Percentiles rank a stretch among this genome's conserved stretches.
These are phyloP conservation scores for Palloptera scutellata DNA, from an alignment of 2,888 invertebrate genomes.

Conservation along the genomic window DNA sequence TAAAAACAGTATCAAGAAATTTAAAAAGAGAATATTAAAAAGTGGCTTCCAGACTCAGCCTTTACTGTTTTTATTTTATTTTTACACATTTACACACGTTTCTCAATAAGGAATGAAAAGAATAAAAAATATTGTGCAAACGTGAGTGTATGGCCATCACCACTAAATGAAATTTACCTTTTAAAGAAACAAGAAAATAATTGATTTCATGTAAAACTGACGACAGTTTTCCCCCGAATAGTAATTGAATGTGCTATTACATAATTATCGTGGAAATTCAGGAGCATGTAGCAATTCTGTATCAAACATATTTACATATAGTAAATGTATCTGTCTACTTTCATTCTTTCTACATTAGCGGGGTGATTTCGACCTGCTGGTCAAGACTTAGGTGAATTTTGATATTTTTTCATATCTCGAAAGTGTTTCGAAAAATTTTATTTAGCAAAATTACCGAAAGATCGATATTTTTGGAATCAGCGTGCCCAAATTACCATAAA, in stretches of 20 bases:
- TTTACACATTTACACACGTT: not conserved
- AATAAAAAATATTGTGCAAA: slow-evolving; percentile 11
- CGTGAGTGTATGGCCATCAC: slow-evolving; percentile 20
- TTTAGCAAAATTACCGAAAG: too few relatives aligned
- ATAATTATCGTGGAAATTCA: too few relatives aligned
- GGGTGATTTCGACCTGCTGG: too few relatives aligned
- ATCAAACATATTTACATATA: too few relatives aligned
- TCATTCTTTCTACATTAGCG: too few relatives aligned
- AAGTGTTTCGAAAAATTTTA: too few relatives aligned
- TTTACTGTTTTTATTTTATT: not conserved
- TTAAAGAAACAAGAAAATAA: slow-evolving; percentile 12
- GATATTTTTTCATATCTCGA: too few relatives aligned
- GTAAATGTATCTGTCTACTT: too few relatives aligned
- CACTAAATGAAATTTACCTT: slow-evolving; percentile 2
- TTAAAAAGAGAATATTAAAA: slow-evolving; percentile 14
- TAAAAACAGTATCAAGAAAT: slow-evolving; percentile 9
- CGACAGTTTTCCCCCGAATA: slow-evolving; percentile 2
- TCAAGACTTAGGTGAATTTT: too few relatives aligned
- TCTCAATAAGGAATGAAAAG: slow-evolving; percentile 14
- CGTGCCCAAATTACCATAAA: too few relatives aligned
- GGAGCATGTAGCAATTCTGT: too few relatives aligned
- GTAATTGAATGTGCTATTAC: not conserved
- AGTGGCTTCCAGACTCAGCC: not conserved
- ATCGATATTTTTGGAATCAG: too few relatives aligned
- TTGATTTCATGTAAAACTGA: slow-evolving; percentile 17